phyloP scores from a whole-genome alignment of 2,888 invertebrate species.

The Candidula unifasciata region DNA sequence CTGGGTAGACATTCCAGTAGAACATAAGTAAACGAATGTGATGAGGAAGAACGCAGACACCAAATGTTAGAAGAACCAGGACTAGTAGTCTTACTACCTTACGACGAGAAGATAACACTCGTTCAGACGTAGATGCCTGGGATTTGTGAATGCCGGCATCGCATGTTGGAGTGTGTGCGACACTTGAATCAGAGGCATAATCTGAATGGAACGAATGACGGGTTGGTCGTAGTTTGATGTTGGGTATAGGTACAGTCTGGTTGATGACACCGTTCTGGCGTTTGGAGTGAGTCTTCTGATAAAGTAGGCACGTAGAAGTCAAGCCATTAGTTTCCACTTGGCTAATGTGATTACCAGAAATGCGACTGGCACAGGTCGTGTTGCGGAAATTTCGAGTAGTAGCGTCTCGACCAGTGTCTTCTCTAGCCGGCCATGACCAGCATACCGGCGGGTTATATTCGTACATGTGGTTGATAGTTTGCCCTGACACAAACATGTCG shows the following conservation, averaged over 20 bases:
- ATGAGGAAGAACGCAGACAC: slow-evolving; percentile 91
- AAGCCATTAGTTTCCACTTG: neutral
- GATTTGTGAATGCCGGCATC: neutral
- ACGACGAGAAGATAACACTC: slow-evolving; percentile 45
- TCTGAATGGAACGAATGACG: slow-evolving; percentile 34
- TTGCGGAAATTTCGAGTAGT: neutral
- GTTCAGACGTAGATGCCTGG: slow-evolving; percentile 32
- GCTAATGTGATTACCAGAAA: neutral
- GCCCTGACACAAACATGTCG: neutral
- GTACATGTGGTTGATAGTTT: neutral
- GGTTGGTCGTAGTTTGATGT: neutral
- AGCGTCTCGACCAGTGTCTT: neutral
- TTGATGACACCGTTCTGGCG: slow-evolving; percentile 1
- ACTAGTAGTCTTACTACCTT: slow-evolving; percentile 88
- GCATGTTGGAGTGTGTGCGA: neutral
- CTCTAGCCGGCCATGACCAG: slow-evolving; percentile 32
- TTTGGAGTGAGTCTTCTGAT: slow-evolving; percentile 9
- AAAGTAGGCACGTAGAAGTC: neutral
- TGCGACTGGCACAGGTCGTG: neutral
- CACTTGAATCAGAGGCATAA: slow-evolving; percentile 19
- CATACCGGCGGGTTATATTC: neutral
- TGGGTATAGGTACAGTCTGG: neutral
- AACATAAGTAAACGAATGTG: slow-evolving; percentile 88
- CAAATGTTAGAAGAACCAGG: slow-evolving; percentile 91
- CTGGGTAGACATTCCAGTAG: slow-evolving; percentile 83